These are phyloP conservation scores for Pycnonotus jocosus DNA, from an alignment of 2,113 vertebrate genomes.

Conservation along the genomic window DNA sequence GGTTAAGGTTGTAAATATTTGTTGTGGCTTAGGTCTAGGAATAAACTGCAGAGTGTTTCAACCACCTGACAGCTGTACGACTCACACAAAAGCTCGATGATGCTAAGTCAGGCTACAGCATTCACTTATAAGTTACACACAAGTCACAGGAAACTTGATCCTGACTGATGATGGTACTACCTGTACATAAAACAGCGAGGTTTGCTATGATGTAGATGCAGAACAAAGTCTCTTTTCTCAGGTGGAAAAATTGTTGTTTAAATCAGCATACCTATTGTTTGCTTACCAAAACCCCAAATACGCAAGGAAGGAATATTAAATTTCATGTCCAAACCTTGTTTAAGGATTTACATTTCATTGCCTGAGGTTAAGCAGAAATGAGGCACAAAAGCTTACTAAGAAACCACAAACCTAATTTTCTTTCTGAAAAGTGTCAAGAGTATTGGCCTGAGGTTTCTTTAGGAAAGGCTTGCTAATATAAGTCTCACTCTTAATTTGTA, in stretches of 20 bases:
- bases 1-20: background rate
- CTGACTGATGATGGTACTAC: background rate
- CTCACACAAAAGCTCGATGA: background rate
- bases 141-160: background rate
- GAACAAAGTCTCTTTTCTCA: background rate
- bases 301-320: background rate
- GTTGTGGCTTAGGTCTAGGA: background rate
- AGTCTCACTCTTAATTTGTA: background rate
- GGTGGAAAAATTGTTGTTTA: background rate
- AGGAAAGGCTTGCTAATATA: background rate
- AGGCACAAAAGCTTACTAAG: background rate
- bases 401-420: background rate
- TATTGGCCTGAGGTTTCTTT: background rate
- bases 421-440: background rate
- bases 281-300: background rate
- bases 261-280: background rate
- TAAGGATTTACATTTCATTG: background rate
- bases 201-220: background rate
- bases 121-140: background rate
- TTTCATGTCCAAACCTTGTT: background rate
- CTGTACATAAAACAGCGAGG: fast-evolving
- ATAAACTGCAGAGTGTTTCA: background rate
- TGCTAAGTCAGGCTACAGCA: background rate
- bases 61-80: background rate
- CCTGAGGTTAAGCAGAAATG: background rate